Base-by-base conservation (phyloP, 2,888 invertebrate genomes). In the Caenorhabditis uteleia region DNA sequence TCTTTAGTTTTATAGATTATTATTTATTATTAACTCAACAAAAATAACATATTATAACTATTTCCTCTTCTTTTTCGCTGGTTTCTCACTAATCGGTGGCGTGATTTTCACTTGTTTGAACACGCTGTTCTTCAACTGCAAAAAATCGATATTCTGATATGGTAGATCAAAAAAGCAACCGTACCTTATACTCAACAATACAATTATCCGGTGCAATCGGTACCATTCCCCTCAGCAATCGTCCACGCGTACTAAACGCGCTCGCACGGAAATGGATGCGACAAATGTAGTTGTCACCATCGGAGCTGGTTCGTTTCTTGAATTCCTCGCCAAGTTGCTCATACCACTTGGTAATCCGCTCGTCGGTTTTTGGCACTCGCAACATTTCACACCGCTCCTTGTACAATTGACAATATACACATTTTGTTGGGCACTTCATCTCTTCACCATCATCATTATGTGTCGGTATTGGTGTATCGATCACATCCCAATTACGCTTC, bases 171-270 rank as follows among this genome's bases (percentile, higher is more conserved):
- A n/a, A n/a, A n/a, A n/a, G n/a, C n/a, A n/a, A n/a, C n/a, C n/a
- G n/a, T n/a, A n/a, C n/a, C n/a, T n/a, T n/a, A n/a, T n/a, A n/a
- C n/a, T n/a, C n/a, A n/a, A n/a, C n/a, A n/a, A n/a, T n/a, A n/a
- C n/a, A n/a, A n/a, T n/a, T n/a, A n/a, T n/a, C n/a, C n/a, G n/a
- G n/a, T 18, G 34, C 31, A 8, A 16, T 4, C 3, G 56, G 56
- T 5, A 49, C 25, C 46, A 49, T 45, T 45, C 54, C 58, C 23
- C 46, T 61, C n/a, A 50, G 16, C 39, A 61, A 45, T 20, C 60
- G 38, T 18, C 54, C 54, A 33, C 49, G 38, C 7, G 27, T 55
- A 25, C 54, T 49, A 25, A 61, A 61, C 3, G 54, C 49, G 18
- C 16, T n/a, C 7, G 45, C 34, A 0, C 49, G 21, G 26, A 61